A percentile compares a stretch with the other conserved stretches of the same genome.
These are phyloP conservation scores for Drosophila willistoni DNA, from an alignment of 1,140 invertebrate species.

Conservation along the genomic window DNA sequence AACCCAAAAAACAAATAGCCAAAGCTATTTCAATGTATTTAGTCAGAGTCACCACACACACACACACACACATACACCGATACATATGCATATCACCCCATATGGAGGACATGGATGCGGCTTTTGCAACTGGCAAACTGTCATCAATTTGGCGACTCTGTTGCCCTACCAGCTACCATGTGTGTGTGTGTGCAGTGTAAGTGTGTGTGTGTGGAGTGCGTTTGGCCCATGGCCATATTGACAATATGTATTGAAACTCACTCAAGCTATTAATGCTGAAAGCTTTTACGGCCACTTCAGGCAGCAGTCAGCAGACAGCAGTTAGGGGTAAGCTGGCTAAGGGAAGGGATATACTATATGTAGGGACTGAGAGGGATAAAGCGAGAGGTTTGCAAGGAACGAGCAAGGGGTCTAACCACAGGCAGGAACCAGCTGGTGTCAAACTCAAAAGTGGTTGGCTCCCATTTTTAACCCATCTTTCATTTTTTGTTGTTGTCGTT, in stretches of 20 bases:
- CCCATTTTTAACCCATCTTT: slow-evolving; percentile 44
- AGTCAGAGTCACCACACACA: slow-evolving; percentile 69
- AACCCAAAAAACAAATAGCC: slow-evolving; percentile 76
- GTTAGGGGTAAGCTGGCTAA: slow-evolving; percentile 4
- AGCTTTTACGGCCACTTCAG: slow-evolving; percentile 80
- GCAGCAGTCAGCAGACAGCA: slow-evolving; percentile 34
- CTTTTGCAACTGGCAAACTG: slow-evolving; percentile 80
- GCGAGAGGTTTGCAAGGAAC: not conserved
- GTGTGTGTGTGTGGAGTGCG: slow-evolving; percentile 27
- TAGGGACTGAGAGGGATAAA: not conserved
- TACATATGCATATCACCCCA: slow-evolving; percentile 27
- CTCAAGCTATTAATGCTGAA: slow-evolving; percentile 80
- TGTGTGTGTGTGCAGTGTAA: slow-evolving; percentile 12
- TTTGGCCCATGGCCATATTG: slow-evolving; percentile 79
- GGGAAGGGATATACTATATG: not conserved
- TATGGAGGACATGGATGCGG: slow-evolving; percentile 49
- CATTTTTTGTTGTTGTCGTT: slow-evolving; percentile 23
- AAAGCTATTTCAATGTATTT: slow-evolving; percentile 80
- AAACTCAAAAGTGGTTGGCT: slow-evolving; percentile 82
- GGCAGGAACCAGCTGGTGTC: slow-evolving; percentile 79
- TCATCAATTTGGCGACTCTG: slow-evolving; percentile 74
- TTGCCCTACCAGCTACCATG: slow-evolving; percentile 16
- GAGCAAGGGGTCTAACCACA: slow-evolving; percentile 52
- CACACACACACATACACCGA: slow-evolving; percentile 53
- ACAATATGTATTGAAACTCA: slow-evolving; percentile 81